Evolutionary conservation across 2,888 invertebrate species (phyloP).

Genomic region (Lacanobia wlatinum): DNA sequence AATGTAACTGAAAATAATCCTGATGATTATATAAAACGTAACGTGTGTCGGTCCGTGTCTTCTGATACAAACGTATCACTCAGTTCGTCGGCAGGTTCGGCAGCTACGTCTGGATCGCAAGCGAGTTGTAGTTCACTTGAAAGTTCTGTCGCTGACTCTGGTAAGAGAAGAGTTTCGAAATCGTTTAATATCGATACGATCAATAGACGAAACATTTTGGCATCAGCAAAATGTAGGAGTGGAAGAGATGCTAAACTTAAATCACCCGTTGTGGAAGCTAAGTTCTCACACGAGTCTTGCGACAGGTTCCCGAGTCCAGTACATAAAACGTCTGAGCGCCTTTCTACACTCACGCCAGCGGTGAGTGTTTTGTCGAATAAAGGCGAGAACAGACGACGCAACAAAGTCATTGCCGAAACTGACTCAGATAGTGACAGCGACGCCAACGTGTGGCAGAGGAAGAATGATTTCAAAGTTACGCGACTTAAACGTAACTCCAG

Average conservation of each 20-base stretch:
- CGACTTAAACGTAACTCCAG: constrained; percentile 87
- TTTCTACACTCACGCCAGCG: constrained; percentile 89
- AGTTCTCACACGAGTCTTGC: constrained; percentile 92
- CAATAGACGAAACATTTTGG: constrained; percentile 96
- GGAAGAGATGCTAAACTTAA: constrained; percentile 94
- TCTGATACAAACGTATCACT: constrained; percentile 94
- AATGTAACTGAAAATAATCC: constrained; percentile 78
- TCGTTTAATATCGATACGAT: constrained; percentile 95
- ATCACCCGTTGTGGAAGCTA: constrained; percentile 93
- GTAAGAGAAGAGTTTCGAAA: constrained; percentile 93
- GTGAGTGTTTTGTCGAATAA: constrained; percentile 90
- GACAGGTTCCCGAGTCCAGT: constrained; percentile 89
- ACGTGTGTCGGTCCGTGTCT: constrained; percentile 92
- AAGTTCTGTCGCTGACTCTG: constrained; percentile 92
- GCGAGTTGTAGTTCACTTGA: constrained; percentile 93
- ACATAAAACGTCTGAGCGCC: constrained; percentile 87
- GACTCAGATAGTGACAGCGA: constrained; percentile 85
- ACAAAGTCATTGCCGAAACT: constrained; percentile 86
- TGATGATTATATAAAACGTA: constrained; percentile 89
- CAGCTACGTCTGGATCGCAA: constrained; percentile 94
- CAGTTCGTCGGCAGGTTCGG: constrained; percentile 93
- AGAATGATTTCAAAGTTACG: constrained; percentile 86
- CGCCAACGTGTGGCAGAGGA: constrained; percentile 84
- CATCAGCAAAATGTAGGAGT: constrained; percentile 96
- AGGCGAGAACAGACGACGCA: constrained; percentile 87